Evolutionary conservation across 1,140 invertebrate genomes (phyloP).

Genomic region (Cyrtorhinus lividipennis): DNA sequence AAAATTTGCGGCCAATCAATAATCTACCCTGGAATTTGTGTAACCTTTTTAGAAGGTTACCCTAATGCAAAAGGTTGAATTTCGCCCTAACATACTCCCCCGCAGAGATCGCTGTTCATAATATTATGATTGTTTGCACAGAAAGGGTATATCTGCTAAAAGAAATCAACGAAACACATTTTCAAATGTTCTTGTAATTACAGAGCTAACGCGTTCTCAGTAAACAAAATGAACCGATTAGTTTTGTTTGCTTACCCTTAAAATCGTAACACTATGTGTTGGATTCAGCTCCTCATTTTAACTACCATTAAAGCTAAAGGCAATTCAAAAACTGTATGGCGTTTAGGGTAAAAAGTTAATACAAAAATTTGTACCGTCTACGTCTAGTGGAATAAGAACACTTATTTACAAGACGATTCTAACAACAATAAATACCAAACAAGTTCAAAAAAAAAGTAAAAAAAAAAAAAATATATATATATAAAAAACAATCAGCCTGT

Average conservation of each 20-base stretch:
- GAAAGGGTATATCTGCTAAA: too few species aligned
- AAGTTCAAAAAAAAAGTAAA: background rate
- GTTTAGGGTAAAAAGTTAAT: background rate
- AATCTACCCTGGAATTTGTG: too few species aligned
- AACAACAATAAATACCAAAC: background rate
- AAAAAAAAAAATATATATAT: too few species aligned
- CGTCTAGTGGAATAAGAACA: background rate
- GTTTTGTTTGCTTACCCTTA: background rate
- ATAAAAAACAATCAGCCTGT: too few species aligned
- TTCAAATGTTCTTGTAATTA: background rate
- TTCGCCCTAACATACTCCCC: too few species aligned
- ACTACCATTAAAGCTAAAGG: background rate
- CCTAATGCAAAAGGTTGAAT: too few species aligned
- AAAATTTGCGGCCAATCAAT: too few species aligned
- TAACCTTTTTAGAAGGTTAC: too few species aligned
- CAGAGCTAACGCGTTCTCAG: background rate
- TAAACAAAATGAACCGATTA: background rate
- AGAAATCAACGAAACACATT: background rate
- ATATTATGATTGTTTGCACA: too few species aligned
- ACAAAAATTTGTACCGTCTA: background rate
- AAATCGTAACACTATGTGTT: background rate
- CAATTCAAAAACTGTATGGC: background rate
- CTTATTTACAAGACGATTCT: background rate
- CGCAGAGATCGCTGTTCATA: too few species aligned
- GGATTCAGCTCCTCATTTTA: background rate